Evolutionary conservation across 2,888 invertebrate species (phyloP).

Genomic region (Pseudanteris insignis): DNA sequence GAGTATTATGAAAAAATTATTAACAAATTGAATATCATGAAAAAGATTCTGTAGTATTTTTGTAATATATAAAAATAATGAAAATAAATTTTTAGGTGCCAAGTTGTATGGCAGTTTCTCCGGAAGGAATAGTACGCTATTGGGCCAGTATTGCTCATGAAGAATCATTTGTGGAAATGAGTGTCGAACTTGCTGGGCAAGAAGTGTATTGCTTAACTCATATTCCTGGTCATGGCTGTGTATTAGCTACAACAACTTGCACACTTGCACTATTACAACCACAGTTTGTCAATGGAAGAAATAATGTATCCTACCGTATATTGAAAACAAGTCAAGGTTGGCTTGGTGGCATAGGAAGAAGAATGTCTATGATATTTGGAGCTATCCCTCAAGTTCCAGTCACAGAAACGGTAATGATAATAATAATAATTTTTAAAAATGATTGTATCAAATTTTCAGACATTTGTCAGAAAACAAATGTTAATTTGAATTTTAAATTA

Average conservation of each 20-base stretch:
- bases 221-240: slow-evolving; percentile 77
- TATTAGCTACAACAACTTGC: slow-evolving; percentile 91
- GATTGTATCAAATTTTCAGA: too few species aligned
- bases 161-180: slow-evolving; percentile 83
- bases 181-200: slow-evolving; percentile 86
- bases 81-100: slow-evolving; percentile 70
- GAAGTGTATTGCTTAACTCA: slow-evolving; percentile 82
- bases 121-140: slow-evolving; percentile 91
- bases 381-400: slow-evolving; percentile 72
- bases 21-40: too few species aligned
- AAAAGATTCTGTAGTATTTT: too few species aligned
- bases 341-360: slow-evolving; percentile 86
- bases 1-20: too few species aligned
- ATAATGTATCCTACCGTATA: slow-evolving; percentile 74
- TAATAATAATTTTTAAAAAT: background rate
- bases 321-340: slow-evolving; percentile 81
- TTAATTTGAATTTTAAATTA: background rate
- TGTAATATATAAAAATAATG: too few species aligned
- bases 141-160: slow-evolving; percentile 93
- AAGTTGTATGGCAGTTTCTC: slow-evolving; percentile 90
- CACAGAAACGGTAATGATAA: slow-evolving; percentile 72
- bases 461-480: too few species aligned
- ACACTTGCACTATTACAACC: slow-evolving; percentile 80
- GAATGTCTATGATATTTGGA: slow-evolving; percentile 85
- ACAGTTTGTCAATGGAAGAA: slow-evolving; percentile 73